Percentiles rank a stretch among this genome's conserved stretches.
Conservation (phyloP, 2,888 invertebrate species). For the Atrina japonica region DNA sequence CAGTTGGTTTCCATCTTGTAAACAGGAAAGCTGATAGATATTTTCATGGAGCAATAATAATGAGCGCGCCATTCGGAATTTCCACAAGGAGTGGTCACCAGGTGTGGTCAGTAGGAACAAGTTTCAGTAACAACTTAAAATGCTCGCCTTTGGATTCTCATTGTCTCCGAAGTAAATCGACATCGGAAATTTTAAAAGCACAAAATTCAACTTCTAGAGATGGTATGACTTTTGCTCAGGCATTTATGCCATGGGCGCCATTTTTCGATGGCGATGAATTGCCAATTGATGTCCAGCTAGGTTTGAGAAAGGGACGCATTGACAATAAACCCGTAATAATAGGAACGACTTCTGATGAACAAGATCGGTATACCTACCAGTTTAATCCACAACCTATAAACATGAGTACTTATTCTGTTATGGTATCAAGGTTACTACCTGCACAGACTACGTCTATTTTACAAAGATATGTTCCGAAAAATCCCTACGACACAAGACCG, state of each 20-base stretch:
- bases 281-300: conserved; percentile 39
- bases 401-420: conserved; percentile 24
- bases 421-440: conserved; percentile 38
- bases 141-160: conserved; percentile 48
- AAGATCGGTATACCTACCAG: conserved; percentile 49
- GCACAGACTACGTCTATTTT: conserved; percentile 37
- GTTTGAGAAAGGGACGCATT: conserved; percentile 31
- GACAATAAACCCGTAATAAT: conserved; percentile 57
- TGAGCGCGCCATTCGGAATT: conserved; percentile 57
- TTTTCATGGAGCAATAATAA: conserved; percentile 56
- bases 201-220: conserved; percentile 41
- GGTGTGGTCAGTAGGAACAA: conserved; percentile 45
- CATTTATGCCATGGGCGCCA: conserved; percentile 65
- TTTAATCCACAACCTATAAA: conserved; percentile 41
- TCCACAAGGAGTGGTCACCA: conserved; percentile 48
- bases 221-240: conserved; percentile 46
- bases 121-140: conserved; percentile 46
- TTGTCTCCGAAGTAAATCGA: conserved; percentile 52
- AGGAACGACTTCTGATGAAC: conserved; percentile 59
- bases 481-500: conserved; percentile 39
- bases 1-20: conserved; percentile 52
- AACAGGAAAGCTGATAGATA: conserved; percentile 42
- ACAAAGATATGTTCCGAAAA: conserved; percentile 44
- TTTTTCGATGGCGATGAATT: conserved; percentile 56
- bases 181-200: conserved; percentile 54